These are phyloP conservation scores for Laticauda laticaudata DNA, from an alignment of 2,113 vertebrate genomes.

Conservation along the genomic window DNA sequence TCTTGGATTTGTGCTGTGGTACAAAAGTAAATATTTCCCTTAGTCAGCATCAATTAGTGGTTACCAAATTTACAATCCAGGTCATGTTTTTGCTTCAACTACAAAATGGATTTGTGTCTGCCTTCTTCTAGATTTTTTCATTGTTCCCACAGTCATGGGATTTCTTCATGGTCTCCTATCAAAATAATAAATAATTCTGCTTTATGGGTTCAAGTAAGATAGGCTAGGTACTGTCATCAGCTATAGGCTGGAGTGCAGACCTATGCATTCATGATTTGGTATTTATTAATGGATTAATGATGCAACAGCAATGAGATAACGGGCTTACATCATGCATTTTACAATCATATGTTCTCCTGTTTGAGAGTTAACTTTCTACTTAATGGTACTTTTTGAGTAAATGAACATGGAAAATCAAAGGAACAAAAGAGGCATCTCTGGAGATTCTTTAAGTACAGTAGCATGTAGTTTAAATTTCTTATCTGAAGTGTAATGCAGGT, in stretches of 20 bases:
- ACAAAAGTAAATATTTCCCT: background rate
- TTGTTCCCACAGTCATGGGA: background rate
- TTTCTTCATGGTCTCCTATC: too few relatives aligned
- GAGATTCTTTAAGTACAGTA: background rate
- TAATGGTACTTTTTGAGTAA: background rate
- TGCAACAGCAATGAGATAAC: background rate
- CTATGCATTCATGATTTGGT: background rate
- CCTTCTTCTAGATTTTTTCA: background rate
- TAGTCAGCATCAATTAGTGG: background rate
- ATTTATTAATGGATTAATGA: background rate
- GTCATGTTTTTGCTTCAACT: background rate
- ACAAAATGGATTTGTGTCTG: background rate
- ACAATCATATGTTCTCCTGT: background rate
- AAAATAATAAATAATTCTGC: background rate
- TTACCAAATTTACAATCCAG: background rate
- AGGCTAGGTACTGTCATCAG: background rate
- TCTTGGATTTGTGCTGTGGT: background rate
- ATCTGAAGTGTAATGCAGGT: conserved; percentile 29
- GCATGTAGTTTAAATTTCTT: background rate
- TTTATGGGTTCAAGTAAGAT: background rate
- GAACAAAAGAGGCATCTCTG: background rate
- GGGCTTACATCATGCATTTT: background rate
- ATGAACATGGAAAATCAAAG: background rate
- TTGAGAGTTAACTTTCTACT: background rate
- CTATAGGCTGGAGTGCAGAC: background rate